Base-by-base conservation (phyloP, 2,113 vertebrate species). In the Pelobates fuscus region DNA sequence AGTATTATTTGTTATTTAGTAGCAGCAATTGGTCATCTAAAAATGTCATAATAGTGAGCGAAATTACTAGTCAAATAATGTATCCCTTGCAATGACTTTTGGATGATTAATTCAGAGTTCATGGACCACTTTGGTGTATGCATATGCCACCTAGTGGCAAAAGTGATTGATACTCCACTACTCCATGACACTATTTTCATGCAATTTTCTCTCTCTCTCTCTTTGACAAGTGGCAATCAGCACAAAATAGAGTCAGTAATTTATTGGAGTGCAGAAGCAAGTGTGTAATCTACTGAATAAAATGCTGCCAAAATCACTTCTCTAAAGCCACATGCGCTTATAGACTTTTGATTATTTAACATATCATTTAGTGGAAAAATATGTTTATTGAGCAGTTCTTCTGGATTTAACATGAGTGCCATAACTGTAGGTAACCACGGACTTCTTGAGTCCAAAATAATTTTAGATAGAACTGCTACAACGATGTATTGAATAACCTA, bases 261-360 rank as follows among this genome's bases (percentile, higher is more conserved):
- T 44, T 61, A 8, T 7, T 44, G 7, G 24, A 29, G 24, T 46
- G 20, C 57, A 12, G 1, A 44, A 17, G 5, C 23, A 59, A 71
- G 30, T 11, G n/a, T 8, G 6, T 43, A 62, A 30, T 44, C 24
- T 70, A 27, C 46, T 55, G 20, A 30, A 32, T 23, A 20, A 46
- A 70, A 60, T 46, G 29, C 60, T 32, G 29, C n/a, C 1, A 62
- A 62, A n/a, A 62, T 30, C n/a, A 11, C n/a, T 23, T 59, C 43
- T 17, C 27, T 54, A 32, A 57, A 57, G 18, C 54, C 57, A 61
- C 57, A 29, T 44, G 21, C 29, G 25, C 41, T 61, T 14, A 29
- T 14, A 49, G 25, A 25, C 23, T 43, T 6, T 24, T 71, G 26
- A 49, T 43, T 44, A 70, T 70, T 70, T 71, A 62, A 71, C 49